A percentile compares a stretch with the other conserved stretches of the same genome.
These are phyloP conservation scores for Moxostoma hubbsi DNA, from an alignment of 2,797 vertebrate species.

Conservation along the genomic window DNA sequence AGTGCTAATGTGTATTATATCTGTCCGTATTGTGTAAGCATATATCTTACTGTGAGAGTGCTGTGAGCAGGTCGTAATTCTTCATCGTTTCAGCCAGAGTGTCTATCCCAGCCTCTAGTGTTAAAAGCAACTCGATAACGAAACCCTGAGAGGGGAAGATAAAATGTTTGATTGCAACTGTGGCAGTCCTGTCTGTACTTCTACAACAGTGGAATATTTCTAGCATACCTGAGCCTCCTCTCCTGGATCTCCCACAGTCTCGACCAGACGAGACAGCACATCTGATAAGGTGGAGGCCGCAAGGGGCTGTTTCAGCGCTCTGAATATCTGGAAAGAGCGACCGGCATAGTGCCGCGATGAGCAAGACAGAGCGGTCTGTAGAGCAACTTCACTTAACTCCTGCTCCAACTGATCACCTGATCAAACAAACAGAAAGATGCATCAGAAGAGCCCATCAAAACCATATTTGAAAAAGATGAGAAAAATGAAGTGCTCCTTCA, in stretches of 20 bases:
- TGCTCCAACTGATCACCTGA: constrained; percentile 89
- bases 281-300: constrained; percentile 91
- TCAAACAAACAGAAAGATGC: constrained; percentile 19
- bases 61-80: constrained; percentile 94
- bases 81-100: constrained; percentile 96
- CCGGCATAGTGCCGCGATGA: constrained; percentile 97
- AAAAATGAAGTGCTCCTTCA: no score
- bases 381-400: constrained; percentile 89
- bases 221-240: constrained; percentile 94
- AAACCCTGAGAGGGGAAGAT: constrained; percentile 83
- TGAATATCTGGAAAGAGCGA: constrained; percentile 98
- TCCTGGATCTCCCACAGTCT: constrained; percentile 96
- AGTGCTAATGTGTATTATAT: background rate
- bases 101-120: constrained; percentile 96
- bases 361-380: constrained; percentile 95
- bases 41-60: constrained; percentile 91
- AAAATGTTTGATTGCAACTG: background rate
- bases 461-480: background rate
- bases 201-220: background rate
- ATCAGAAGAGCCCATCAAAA: background rate
- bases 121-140: constrained; percentile 97
- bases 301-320: constrained; percentile 95
- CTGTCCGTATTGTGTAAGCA: background rate
- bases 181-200: background rate
- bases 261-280: constrained; percentile 93